Evolutionary conservation across 2,113 vertebrate species (phyloP).

Genomic region (human (Homo sapiens)): DNA sequence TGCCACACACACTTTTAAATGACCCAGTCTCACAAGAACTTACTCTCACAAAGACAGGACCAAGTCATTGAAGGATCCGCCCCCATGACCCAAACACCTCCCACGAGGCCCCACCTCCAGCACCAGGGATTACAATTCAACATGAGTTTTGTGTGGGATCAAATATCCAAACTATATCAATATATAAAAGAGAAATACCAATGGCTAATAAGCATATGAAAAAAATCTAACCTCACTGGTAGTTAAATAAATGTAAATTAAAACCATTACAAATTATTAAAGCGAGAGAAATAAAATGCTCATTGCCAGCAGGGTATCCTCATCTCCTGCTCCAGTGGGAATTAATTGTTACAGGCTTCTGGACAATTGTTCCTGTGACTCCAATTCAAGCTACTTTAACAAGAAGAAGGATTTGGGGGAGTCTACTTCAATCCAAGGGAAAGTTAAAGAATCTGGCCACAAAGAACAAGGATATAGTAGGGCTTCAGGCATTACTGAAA

Average conservation of each 20-base stretch:
- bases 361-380: neutral
- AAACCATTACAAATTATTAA: neutral
- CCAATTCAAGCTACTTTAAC: neutral
- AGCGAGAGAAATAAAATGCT: neutral
- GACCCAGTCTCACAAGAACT: no score
- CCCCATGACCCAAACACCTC: no score
- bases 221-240: neutral
- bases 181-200: neutral
- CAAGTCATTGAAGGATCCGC: no score
- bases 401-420: neutral
- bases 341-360: neutral
- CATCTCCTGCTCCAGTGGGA: neutral
- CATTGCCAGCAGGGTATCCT: neutral
- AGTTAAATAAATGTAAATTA: neutral
- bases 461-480: neutral
- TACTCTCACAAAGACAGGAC: no score
- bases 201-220: neutral
- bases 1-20: no score
- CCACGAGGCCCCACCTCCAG: no score
- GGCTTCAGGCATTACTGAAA: neutral
- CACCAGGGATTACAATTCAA: no score
- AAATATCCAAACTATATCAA: no score
- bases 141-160: no score
- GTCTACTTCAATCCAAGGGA: neutral
- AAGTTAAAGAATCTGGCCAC: neutral